Conservation (phyloP, 2,797 vertebrate genomes). For the Eulemur albifrons region DNA sequence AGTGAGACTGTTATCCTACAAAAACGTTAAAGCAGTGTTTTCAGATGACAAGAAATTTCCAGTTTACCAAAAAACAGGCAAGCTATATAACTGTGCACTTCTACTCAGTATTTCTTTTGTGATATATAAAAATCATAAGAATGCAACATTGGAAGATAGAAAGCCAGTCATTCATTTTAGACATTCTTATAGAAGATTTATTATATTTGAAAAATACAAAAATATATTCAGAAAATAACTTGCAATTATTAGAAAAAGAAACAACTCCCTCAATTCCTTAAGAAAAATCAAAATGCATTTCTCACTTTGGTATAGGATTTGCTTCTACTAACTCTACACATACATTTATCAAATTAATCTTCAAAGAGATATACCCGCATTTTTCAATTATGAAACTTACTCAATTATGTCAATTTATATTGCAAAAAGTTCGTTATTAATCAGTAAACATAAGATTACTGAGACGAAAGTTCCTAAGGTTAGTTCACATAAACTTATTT, state of each 20-base stretch:
- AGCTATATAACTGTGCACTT: background rate
- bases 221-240: conserved; percentile 32
- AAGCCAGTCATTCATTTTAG: background rate
- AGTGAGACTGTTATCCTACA: conserved; percentile 51
- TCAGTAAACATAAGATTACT: conserved; percentile 23
- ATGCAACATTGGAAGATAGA: background rate
- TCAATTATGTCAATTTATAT: background rate
- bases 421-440: background rate
- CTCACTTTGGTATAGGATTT: background rate
- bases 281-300: conserved; percentile 2
- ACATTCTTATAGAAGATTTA: background rate
- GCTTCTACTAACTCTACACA: background rate
- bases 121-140: background rate
- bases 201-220: background rate
- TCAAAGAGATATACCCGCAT: background rate
- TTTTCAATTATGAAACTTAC: conserved; percentile 15
- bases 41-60: conserved; percentile 52
- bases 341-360: background rate
- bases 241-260: background rate
- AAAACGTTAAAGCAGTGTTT: conserved; percentile 63
- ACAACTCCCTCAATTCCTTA: background rate
- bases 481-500: conserved; percentile 9
- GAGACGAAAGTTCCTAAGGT: background rate
- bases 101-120: conserved; percentile 39
- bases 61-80: conserved; percentile 35